Evolutionary conservation across 2,113 vertebrate genomes (phyloP), one percentile per base, ranked within the genome.

Genomic region (Caloenas nicobarica): DNA sequence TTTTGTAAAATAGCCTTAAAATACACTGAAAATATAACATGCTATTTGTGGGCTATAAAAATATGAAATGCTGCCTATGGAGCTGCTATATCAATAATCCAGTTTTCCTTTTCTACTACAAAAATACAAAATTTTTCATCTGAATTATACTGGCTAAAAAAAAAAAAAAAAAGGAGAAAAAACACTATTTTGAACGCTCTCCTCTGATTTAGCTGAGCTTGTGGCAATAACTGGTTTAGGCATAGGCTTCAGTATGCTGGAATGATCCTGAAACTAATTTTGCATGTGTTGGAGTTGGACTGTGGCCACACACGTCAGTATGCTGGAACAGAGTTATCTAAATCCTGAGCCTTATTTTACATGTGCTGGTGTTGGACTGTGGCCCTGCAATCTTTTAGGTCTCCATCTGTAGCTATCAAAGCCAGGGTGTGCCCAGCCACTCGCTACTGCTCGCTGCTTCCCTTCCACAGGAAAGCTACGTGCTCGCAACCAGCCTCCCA

Each of bases 201-300:
- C 38, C 51, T 90, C 90, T 89, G 88, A 92, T 97, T 95, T 92
- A 96, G 88, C 91, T 73, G 92, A 94, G 96, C 93, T 93, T 76
- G 96, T 96, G 88, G 95, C 96, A 95, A 88, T 96, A 92, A 92
- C 90, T 95, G 93, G 86, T 97, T 94, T 95, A 94, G 96, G 95
- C 95, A 95, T 92, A 93, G 93, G 83, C 96, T 96, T 96, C 95
- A 96, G 93, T 96, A 94, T 96, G 92, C 96, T 97, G 93, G 95
- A 97, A 96, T 96, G 95, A 97, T 97, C 95, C 95, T 92, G 96
- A 96, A 97, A 97, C 96, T 96, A 97, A 97, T 97, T 97, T 96
- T 97, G 96, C 96, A 97, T 97, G 96, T 96, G 95, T 97, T 96
- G 95, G 92, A 96, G 86, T 93, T 97, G 96, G 95, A 94, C 81